phyloP scores from a whole-genome alignment of 2,113 vertebrate species.

The Hiodon tergisus region DNA sequence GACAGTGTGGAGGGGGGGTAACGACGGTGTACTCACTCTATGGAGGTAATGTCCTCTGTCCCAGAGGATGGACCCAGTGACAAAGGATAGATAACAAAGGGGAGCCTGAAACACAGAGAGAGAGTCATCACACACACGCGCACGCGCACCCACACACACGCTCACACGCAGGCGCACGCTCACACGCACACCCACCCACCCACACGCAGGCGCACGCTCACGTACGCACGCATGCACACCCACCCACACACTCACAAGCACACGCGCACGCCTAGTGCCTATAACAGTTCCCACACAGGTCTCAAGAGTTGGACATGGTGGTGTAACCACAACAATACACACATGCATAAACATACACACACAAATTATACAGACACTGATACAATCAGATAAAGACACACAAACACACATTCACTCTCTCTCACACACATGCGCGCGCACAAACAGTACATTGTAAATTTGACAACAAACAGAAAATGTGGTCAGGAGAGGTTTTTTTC shows the following conservation, averaged over 20 bases:
- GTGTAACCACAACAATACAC: no score
- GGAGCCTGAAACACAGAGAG: constrained; percentile 43
- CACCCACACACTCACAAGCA: constrained; percentile 23
- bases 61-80: constrained; percentile 52
- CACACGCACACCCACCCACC: not conserved
- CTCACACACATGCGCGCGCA: no score
- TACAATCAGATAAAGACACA: no score
- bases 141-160: not conserved
- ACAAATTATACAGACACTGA: no score
- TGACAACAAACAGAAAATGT: no score
- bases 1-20: constrained; percentile 35
- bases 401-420: no score
- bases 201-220: not conserved
- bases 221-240: not conserved
- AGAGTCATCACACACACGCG: constrained; percentile 27
- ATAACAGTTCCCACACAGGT: no score
- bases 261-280: no score
- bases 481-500: no score
- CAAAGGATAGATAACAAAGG: constrained; percentile 48
- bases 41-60: constrained; percentile 43
- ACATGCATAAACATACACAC: no score
- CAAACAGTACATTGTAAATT: no score
- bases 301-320: no score
- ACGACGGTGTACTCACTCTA: constrained; percentile 19
- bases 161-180: not conserved